Evolutionary conservation across 2,113 vertebrate species (phyloP), one percentile per base, ranked within the genome.

Genomic region (Hyperoodon ampullatus): DNA sequence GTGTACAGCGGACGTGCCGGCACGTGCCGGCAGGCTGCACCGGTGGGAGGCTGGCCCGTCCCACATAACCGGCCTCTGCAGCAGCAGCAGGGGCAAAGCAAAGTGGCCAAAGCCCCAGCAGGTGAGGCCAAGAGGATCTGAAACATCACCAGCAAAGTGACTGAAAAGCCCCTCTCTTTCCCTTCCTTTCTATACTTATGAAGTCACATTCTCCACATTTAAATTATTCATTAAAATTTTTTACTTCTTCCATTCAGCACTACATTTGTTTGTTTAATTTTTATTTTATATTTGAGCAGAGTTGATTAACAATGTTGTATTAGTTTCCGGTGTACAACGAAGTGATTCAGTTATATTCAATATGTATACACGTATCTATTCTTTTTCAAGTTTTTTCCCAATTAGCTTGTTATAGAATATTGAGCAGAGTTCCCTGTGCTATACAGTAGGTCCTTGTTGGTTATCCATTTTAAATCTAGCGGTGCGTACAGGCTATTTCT

Each of bases 1-100:
- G 42, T 8, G 18, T 13, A 0, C 7, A 6, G 39, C 3, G 33
- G 50, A 28, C 8, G 0, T 4, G 8, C 53, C 23, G 0, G 24
- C 4, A 18, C 12, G 50, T 7, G 23, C 3, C 47, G 3, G 15
- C 16, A 16, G 39, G 78, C 3, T n/a, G 13, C 42, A 5, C 68
- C 9, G 13, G 24, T 16, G 26, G 72, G 39, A 33, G 5, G 11
- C 14, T 4, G 28, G 30, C 44, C 12, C 21, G 2, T 4, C 30
- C 28, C 30, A 35, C 1, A 15, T 7, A 44, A 18, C 3, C 15
- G 24, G 33, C 14, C 39, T 75, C 35, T 28, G 44, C 60, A 84
- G 23, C 8, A 47, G 53, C 33, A 18, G 60, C 23, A 4, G 23
- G 13, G 16, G 13, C 12, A 10, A 2, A 26, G 58, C 44, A 0